phyloP scores from a whole-genome alignment of 2,113 vertebrate species.

The Lota lota region DNA sequence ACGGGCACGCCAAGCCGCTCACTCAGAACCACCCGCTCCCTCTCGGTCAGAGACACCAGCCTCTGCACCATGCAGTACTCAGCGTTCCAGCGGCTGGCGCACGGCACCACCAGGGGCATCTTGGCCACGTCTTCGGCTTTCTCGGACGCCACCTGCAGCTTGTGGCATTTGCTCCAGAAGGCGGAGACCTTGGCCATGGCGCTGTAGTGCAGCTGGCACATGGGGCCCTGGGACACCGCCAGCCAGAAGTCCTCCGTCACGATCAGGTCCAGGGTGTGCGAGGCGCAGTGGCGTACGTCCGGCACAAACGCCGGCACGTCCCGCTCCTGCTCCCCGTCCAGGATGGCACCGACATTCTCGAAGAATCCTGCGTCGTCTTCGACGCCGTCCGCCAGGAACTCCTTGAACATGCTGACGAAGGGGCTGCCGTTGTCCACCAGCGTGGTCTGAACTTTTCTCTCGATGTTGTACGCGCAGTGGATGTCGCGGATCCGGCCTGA shows the following conservation, averaged over 20 bases:
- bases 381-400: slow-evolving; percentile 57
- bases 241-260: slow-evolving; percentile 68
- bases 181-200: slow-evolving; percentile 63
- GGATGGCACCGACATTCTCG: slow-evolving; percentile 58
- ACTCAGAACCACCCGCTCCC: slow-evolving; percentile 61
- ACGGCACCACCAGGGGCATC: slow-evolving; percentile 56
- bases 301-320: slow-evolving; percentile 67
- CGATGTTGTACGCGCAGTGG: slow-evolving; percentile 64
- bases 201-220: slow-evolving; percentile 63
- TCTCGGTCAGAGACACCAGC: slow-evolving; percentile 60
- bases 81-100: slow-evolving; percentile 64
- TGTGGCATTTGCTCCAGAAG: slow-evolving; percentile 67
- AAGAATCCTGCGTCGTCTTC: slow-evolving; percentile 63
- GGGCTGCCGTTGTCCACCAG: slow-evolving; percentile 70
- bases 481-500: slow-evolving; percentile 63
- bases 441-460: slow-evolving; percentile 68
- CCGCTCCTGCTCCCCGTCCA: slow-evolving; percentile 63
- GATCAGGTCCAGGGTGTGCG: slow-evolving; percentile 65
- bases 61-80: slow-evolving; percentile 70
- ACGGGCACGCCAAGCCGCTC: slow-evolving; percentile 57
- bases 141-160: slow-evolving; percentile 55
- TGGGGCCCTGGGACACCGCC: slow-evolving; percentile 63
- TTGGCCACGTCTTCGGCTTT: slow-evolving; percentile 60
- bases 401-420: slow-evolving; percentile 64
- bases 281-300: slow-evolving; percentile 61